These are phyloP conservation scores for Entomyzon cyanotis DNA, from an alignment of 2,113 vertebrate genomes.

Conservation along the genomic window DNA sequence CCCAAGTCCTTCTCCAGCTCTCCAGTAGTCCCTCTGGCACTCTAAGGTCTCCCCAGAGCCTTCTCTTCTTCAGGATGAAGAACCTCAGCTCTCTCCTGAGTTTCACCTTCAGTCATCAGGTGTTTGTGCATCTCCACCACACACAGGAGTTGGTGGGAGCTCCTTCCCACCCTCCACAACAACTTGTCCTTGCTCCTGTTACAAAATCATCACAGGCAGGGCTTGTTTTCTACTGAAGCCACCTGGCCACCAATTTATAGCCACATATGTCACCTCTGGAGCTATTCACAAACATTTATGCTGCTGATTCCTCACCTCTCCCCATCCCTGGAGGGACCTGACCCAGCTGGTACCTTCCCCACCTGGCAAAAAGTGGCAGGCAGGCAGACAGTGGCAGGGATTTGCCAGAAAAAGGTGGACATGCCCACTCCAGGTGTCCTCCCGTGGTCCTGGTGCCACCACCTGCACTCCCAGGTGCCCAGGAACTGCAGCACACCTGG, in stretches of 20 bases:
- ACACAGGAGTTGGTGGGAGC: not conserved
- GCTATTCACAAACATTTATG: not conserved
- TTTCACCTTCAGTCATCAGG: not conserved
- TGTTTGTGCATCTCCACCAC: fast-evolving
- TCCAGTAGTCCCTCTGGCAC: not conserved
- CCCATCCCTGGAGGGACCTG: not conserved
- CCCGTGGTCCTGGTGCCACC: fast-evolving
- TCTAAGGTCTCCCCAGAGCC: not conserved
- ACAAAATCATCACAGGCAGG: not conserved
- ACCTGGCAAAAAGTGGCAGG: not conserved
- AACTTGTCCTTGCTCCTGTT: not conserved
- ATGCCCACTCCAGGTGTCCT: not conserved
- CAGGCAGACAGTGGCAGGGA: not conserved
- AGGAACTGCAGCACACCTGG: not conserved
- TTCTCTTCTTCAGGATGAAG: not conserved
- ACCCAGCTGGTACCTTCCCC: not conserved
- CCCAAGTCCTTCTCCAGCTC: not conserved
- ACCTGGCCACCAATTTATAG: not conserved
- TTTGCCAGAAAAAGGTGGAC: not conserved
- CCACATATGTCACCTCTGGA: not conserved
- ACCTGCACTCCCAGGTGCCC: not conserved
- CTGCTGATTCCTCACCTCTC: not conserved
- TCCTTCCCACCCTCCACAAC: not conserved
- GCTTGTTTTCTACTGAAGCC: not conserved
- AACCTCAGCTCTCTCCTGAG: not conserved